phyloP scores from a whole-genome alignment of 2,888 invertebrate genomes.

The Dascillus cervinus region DNA sequence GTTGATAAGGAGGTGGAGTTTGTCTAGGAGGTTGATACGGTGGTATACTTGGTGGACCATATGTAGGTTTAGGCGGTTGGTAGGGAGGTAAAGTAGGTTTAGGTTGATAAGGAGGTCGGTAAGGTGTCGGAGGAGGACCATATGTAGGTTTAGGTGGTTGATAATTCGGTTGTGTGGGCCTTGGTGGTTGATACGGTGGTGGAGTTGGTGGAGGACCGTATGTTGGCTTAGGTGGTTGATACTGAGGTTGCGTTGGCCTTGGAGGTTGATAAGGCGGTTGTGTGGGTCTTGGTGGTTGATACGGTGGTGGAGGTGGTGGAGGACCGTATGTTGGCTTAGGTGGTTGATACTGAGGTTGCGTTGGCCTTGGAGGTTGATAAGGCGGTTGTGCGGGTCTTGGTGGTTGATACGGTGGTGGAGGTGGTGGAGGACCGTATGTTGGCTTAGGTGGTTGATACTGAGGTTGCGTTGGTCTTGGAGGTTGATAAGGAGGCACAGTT shows the following conservation, averaged over 20 bases:
- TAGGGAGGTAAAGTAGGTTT: conserved; percentile 6
- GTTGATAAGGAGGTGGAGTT: conserved; percentile 2
- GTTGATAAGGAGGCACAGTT: conserved; percentile 5
- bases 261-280: background rate
- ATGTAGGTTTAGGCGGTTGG: conserved; percentile 7
- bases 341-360: conserved; percentile 6
- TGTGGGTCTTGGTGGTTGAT: conserved; percentile 8
- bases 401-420: conserved; percentile 9
- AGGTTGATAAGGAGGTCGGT: conserved; percentile 12
- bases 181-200: conserved; percentile 1
- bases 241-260: conserved; percentile 30
- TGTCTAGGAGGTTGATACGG: conserved; percentile 8
- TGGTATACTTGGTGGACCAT: conserved; percentile 5
- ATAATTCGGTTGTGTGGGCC: conserved; percentile 7
- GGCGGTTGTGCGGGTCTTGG: conserved; percentile 10
- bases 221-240: conserved; percentile 6
- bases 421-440: conserved; percentile 4
- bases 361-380: conserved; percentile 11
- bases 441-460: conserved; percentile 1
- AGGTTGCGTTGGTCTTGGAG: background rate
- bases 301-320: conserved; percentile 7
- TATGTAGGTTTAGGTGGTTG: conserved; percentile 12
- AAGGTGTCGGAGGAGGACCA: conserved; percentile 7
- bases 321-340: conserved; percentile 6
- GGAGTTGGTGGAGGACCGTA: conserved; percentile 4